Conservation (phyloP, 2,113 vertebrate genomes). For the Apistogramma diplotaenia region DNA sequence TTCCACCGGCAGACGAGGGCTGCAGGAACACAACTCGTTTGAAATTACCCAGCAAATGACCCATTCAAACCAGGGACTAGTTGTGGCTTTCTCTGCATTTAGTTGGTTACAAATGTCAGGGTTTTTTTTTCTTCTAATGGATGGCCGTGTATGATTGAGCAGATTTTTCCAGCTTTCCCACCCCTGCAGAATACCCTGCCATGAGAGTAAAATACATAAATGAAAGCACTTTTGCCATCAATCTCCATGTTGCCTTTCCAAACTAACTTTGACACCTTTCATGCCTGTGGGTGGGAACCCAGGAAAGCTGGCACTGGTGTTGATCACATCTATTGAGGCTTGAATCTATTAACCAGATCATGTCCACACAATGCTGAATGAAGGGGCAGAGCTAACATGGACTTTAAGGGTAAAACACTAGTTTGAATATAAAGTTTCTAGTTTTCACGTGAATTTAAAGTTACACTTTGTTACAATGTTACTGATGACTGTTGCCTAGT, state of each 20-base stretch:
- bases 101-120: slow-evolving; percentile 64
- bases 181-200: slow-evolving; percentile 46
- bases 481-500: neutral
- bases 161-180: slow-evolving; percentile 73
- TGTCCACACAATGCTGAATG: neutral
- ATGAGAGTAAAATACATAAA: slow-evolving; percentile 66
- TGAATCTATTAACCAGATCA: slow-evolving; percentile 34
- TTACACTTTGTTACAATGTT: neutral
- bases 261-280: slow-evolving; percentile 67
- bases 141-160: slow-evolving; percentile 65
- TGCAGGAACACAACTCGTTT: slow-evolving; percentile 41
- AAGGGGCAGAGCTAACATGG: neutral
- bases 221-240: slow-evolving; percentile 70
- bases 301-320: slow-evolving; percentile 25
- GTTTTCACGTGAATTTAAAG: neutral
- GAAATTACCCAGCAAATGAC: slow-evolving; percentile 50
- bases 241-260: slow-evolving; percentile 52
- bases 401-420: neutral
- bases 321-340: slow-evolving; percentile 15
- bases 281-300: slow-evolving; percentile 41
- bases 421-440: neutral
- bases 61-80: slow-evolving; percentile 56
- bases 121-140: slow-evolving; percentile 26
- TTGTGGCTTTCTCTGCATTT: slow-evolving; percentile 68
- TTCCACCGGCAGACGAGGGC: slow-evolving; percentile 52